Evolutionary conservation across 2,113 vertebrate genomes (phyloP).

Genomic region (Eptesicus fuscus): DNA sequence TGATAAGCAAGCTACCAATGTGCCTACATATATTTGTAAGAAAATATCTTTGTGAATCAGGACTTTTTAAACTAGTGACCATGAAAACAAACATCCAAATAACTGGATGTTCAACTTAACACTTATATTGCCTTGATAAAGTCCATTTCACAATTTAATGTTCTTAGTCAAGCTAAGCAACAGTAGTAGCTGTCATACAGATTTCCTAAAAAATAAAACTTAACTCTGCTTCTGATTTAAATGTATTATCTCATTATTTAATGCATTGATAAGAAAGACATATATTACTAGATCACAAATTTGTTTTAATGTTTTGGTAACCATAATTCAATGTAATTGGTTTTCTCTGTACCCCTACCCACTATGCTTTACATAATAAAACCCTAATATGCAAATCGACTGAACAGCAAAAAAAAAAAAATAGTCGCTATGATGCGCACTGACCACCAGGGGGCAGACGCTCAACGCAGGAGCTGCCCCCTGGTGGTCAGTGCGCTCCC

Average conservation of each 20-base stretch:
- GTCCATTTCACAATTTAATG: not conserved
- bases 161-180: not conserved
- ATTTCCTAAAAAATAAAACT: not conserved
- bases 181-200: not conserved
- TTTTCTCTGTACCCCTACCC: not conserved
- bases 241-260: slow-evolving; percentile 28
- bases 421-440: too few species aligned
- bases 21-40: not conserved
- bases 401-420: too few species aligned
- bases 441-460: too few species aligned
- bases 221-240: slow-evolving; percentile 27
- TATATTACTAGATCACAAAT: not conserved
- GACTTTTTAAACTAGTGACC: not conserved
- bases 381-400: not conserved
- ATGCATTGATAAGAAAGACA: not conserved
- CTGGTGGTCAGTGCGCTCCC: too few species aligned
- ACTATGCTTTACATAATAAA: slow-evolving; percentile 11
- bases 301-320: slow-evolving; percentile 4
- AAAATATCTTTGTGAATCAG: slow-evolving; percentile 4
- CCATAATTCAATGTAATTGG: not conserved
- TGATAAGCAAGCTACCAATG: not conserved
- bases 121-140: not conserved
- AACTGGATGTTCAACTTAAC: not conserved
- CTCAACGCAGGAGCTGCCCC: too few species aligned
- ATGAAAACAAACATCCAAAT: not conserved